Percentiles rank a stretch among this genome's conserved stretches.
Conservation (phyloP, 2,888 invertebrate species). For the Tiliacea citrago region DNA sequence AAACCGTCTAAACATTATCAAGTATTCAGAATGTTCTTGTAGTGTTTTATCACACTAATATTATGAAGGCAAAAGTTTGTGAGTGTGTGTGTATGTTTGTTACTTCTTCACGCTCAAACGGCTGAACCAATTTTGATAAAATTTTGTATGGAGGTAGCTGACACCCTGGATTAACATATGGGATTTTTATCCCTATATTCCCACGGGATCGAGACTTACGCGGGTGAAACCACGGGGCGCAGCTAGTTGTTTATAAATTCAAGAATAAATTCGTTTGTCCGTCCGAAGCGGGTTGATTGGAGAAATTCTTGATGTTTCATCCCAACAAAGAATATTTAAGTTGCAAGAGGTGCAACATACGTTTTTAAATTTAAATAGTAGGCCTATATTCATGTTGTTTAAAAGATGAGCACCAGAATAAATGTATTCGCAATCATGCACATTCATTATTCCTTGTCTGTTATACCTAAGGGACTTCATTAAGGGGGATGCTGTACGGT, state of each 20-base stretch:
- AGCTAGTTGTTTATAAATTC: conserved; percentile 17
- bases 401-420: not conserved
- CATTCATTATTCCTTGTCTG: not conserved
- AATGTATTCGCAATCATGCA: conserved; percentile 5
- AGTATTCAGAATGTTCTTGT: conserved; percentile 1
- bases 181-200: too few species aligned
- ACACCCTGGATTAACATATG: too few species aligned
- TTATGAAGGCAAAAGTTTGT: too few species aligned
- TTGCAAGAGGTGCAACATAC: not conserved
- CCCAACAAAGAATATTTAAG: not conserved
- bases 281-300: not conserved
- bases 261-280: conserved; percentile 17
- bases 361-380: conserved; percentile 12
- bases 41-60: too few species aligned
- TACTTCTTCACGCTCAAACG: too few species aligned
- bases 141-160: too few species aligned
- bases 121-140: too few species aligned
- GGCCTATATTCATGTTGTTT: not conserved
- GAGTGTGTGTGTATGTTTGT: too few species aligned
- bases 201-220: too few species aligned
- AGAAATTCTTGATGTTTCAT: not conserved
- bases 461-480: not conserved
- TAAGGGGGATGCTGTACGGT: too few species aligned
- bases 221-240: too few species aligned
- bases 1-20: not conserved